Conservation (phyloP, 2,888 invertebrate species). For the Holacanthella duospinosa region DNA sequence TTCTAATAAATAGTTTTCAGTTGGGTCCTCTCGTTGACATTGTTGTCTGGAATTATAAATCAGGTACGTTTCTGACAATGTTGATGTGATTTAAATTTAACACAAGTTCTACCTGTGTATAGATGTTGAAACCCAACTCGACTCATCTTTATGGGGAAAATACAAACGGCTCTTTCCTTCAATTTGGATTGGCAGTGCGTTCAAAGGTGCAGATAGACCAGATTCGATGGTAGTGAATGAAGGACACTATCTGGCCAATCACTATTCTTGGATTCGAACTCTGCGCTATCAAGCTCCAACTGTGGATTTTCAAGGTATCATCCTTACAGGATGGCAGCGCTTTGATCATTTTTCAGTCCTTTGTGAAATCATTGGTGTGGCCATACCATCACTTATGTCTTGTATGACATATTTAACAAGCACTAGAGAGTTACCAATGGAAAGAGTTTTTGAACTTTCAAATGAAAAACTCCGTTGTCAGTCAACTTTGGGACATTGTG, state of each 20-base stretch:
- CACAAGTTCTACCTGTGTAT: background rate
- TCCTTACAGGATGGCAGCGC: slow-evolving; percentile 57
- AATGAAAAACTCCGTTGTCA: slow-evolving; percentile 24
- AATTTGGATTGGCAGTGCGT: slow-evolving; percentile 73
- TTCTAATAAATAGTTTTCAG: slow-evolving; percentile 44
- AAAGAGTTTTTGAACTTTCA: slow-evolving; percentile 22
- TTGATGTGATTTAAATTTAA: slow-evolving; percentile 8
- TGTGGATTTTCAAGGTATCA: slow-evolving; percentile 52
- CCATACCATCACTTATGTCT: slow-evolving; percentile 53
- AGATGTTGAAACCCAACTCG: slow-evolving; percentile 33
- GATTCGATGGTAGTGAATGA: slow-evolving; percentile 45
- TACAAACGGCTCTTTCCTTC: slow-evolving; percentile 53
- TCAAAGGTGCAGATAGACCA: slow-evolving; percentile 55
- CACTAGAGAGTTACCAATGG: slow-evolving; percentile 19
- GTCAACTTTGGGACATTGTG: slow-evolving; percentile 24
- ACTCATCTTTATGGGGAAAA: slow-evolving; percentile 45
- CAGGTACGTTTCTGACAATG: slow-evolving; percentile 37
- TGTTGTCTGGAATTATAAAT: slow-evolving; percentile 60
- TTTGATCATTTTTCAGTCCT: slow-evolving; percentile 55
- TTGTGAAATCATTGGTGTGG: slow-evolving; percentile 54
- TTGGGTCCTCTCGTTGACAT: slow-evolving; percentile 51
- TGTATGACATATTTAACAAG: slow-evolving; percentile 47
- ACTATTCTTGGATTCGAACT: slow-evolving; percentile 58
- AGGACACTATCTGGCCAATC: slow-evolving; percentile 57
- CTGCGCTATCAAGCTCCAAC: slow-evolving; percentile 40